Evolutionary conservation across 2,113 vertebrate genomes (phyloP).

Genomic region (Deroptyus accipitrinus): DNA sequence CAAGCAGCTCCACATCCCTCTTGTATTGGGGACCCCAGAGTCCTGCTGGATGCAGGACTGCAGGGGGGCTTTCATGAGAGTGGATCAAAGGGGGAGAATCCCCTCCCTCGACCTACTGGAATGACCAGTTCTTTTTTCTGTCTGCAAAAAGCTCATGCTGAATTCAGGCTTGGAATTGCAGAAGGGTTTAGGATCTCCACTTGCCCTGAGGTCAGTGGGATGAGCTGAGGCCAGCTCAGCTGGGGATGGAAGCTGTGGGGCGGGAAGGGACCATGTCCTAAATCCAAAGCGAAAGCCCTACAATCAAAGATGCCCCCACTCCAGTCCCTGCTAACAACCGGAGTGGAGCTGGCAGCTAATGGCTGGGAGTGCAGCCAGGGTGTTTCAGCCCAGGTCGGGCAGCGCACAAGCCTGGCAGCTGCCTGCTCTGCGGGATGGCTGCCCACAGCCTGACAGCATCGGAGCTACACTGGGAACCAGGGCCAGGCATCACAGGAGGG

Average conservation of each 20-base stretch:
- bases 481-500: not conserved
- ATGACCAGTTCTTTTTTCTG: not conserved
- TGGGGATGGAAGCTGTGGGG: not conserved
- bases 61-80: not conserved
- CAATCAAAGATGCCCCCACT: not conserved
- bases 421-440: not conserved
- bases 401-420: not conserved
- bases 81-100: not conserved
- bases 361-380: not conserved
- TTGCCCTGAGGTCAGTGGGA: not conserved
- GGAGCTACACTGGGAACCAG: not conserved
- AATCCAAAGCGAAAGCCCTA: not conserved
- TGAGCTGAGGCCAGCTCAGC: not conserved
- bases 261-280: not conserved
- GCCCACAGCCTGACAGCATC: not conserved
- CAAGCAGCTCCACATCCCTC: not conserved
- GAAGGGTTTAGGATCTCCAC: not conserved
- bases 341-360: rapidly evolving
- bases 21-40: not conserved
- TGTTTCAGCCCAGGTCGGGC: not conserved
- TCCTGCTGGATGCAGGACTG: not conserved
- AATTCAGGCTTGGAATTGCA: not conserved
- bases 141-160: not conserved
- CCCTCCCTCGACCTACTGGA: not conserved
- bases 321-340: not conserved